phyloP scores from a whole-genome alignment of 2,888 invertebrate species.

The Orthonychiurus folsomi region DNA sequence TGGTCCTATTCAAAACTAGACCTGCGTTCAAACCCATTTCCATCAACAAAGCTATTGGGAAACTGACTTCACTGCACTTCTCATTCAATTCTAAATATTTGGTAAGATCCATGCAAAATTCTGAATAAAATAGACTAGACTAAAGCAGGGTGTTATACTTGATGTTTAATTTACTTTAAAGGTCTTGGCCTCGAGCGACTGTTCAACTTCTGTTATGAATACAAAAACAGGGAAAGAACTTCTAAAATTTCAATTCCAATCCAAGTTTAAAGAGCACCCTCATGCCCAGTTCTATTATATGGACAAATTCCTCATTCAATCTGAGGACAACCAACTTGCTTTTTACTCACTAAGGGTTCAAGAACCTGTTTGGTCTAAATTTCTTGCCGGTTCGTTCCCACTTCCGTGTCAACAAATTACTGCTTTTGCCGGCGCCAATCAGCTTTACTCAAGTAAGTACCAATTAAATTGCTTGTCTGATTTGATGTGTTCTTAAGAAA shows the following conservation, averaged over 20 bases:
- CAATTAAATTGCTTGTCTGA: neutral
- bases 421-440: slow-evolving; percentile 34
- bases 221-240: slow-evolving; percentile 28
- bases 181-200: slow-evolving; percentile 28
- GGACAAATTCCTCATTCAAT: slow-evolving; percentile 38
- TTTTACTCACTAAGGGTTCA: slow-evolving; percentile 31
- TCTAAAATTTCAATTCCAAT: slow-evolving; percentile 23
- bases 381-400: slow-evolving; percentile 33
- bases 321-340: slow-evolving; percentile 32
- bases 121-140: too few species aligned
- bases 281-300: slow-evolving; percentile 37
- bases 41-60: slow-evolving; percentile 25
- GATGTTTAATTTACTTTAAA: slow-evolving; percentile 4
- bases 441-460: slow-evolving; percentile 34
- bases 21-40: slow-evolving; percentile 24
- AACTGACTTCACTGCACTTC: slow-evolving; percentile 27
- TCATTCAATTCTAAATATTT: slow-evolving; percentile 29
- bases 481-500: slow-evolving; percentile 6
- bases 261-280: slow-evolving; percentile 38
- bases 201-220: slow-evolving; percentile 27
- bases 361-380: slow-evolving; percentile 16
- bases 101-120: slow-evolving; percentile 11
- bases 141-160: too few species aligned
- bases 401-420: slow-evolving; percentile 33
- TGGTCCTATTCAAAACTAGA: slow-evolving; percentile 22